A percentile compares a stretch with the other conserved stretches of the same genome.
These are phyloP conservation scores for Oryzias celebensis DNA, from an alignment of 2,113 vertebrate species.

Conservation along the genomic window DNA sequence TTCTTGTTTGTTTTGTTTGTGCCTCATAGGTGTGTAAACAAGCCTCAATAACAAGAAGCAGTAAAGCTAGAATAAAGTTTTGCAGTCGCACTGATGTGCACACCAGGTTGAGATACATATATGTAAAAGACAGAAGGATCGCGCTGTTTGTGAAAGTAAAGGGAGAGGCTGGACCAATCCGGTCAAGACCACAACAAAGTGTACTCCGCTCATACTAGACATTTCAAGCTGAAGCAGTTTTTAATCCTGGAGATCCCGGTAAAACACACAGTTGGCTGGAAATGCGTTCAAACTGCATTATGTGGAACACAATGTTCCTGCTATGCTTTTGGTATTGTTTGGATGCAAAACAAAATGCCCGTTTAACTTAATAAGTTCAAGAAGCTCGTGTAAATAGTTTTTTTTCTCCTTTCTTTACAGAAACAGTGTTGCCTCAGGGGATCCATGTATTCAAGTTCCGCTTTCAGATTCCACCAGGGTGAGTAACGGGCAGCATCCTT, in stretches of 20 bases:
- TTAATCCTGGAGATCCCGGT: slow-evolving; percentile 33
- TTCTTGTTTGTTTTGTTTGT: no score
- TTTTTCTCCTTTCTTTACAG: slow-evolving; percentile 36
- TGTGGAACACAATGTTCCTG: no score
- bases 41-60: no score
- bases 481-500: slow-evolving; percentile 7
- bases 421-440: slow-evolving; percentile 55
- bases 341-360: no score
- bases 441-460: slow-evolving; percentile 68
- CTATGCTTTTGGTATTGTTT: no score
- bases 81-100: no score
- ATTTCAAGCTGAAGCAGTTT: slow-evolving; percentile 61
- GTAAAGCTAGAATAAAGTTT: no score
- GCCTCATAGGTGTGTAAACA: no score
- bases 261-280: neutral
- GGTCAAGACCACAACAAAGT: rapidly evolving
- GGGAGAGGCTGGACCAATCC: slow-evolving; percentile 52
- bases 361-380: no score
- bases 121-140: no score
- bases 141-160: slow-evolving; percentile 52
- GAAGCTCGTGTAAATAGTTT: no score
- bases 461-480: slow-evolving; percentile 68
- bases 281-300: neutral
- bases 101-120: no score
- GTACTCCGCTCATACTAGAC: slow-evolving; percentile 31